A percentile compares a stretch with the other conserved stretches of the same genome.
These are phyloP conservation scores for Apeltes quadracus DNA, from an alignment of 2,113 vertebrate species.

Conservation along the genomic window DNA sequence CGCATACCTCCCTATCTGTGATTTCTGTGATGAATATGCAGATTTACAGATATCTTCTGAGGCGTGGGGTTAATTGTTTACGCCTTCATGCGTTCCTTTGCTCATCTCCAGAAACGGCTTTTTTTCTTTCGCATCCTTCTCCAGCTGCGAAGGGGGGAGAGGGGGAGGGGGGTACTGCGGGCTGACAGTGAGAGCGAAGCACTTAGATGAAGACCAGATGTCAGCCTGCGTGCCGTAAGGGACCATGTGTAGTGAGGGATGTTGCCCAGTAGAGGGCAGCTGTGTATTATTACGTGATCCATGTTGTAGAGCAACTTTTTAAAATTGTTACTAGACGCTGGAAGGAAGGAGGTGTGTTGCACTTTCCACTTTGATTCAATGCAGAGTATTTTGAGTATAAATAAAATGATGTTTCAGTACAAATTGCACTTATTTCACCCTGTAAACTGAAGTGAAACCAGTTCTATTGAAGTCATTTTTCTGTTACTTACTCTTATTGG, in stretches of 20 bases:
- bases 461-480: neutral
- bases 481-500: neutral
- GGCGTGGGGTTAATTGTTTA: constrained; percentile 47
- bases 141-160: constrained; percentile 27
- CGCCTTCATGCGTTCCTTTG: constrained; percentile 13
- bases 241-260: constrained; percentile 6
- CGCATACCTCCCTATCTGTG: constrained; percentile 20
- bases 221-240: constrained; percentile 13
- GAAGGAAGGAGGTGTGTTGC: neutral
- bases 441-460: neutral
- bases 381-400: neutral
- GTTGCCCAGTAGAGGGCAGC: constrained; percentile 51
- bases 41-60: constrained; percentile 34
- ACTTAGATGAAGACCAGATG: constrained; percentile 58
- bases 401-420: neutral
- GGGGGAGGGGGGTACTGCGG: too few species aligned
- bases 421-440: too few species aligned
- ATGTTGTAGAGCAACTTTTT: neutral
- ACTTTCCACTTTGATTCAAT: neutral
- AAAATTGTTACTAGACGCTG: neutral
- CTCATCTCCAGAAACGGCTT: constrained; percentile 24
- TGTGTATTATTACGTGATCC: neutral
- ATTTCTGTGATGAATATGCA: constrained; percentile 51
- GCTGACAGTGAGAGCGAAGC: constrained; percentile 46
- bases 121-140: constrained; percentile 29